phyloP scores from a whole-genome alignment of 1,140 invertebrate genomes.

The Drosophila asahinai region DNA sequence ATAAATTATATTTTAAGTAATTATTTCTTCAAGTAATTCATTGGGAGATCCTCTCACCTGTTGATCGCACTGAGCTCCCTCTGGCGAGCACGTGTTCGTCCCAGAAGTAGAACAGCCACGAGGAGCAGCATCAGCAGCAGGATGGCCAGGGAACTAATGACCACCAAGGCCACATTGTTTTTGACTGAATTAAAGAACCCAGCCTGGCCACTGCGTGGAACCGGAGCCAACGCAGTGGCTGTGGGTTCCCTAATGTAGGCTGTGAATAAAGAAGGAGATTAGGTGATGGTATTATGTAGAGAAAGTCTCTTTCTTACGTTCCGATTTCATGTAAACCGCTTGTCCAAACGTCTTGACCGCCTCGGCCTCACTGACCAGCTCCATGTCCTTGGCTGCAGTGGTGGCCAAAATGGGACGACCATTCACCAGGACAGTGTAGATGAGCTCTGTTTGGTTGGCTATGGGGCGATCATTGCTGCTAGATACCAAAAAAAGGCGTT shows the following conservation, averaged over 20 bases:
- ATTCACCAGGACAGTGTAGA: conserved; percentile 92
- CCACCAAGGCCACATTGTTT: conserved; percentile 76
- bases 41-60: conserved; percentile 39
- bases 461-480: conserved; percentile 71
- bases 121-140: conserved; percentile 88
- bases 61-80: conserved; percentile 65
- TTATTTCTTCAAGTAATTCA: no score
- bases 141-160: conserved; percentile 86
- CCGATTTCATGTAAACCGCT: conserved; percentile 92
- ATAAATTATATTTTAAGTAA: no score
- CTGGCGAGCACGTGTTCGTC: conserved; percentile 87
- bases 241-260: conserved; percentile 89
- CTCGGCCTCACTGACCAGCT: conserved; percentile 90
- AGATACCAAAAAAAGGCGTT: neutral
- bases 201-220: conserved; percentile 87
- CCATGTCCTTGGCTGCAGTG: conserved; percentile 92
- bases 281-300: neutral
- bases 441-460: conserved; percentile 86
- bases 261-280: conserved; percentile 61
- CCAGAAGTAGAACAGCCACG: conserved; percentile 87
- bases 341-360: conserved; percentile 90
- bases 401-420: conserved; percentile 91
- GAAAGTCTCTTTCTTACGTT: conserved; percentile 88
- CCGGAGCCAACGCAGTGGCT: conserved; percentile 88
- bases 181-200: conserved; percentile 87